phyloP scores from a whole-genome alignment of 1,140 invertebrate genomes.

The Agrilus planipennis region DNA sequence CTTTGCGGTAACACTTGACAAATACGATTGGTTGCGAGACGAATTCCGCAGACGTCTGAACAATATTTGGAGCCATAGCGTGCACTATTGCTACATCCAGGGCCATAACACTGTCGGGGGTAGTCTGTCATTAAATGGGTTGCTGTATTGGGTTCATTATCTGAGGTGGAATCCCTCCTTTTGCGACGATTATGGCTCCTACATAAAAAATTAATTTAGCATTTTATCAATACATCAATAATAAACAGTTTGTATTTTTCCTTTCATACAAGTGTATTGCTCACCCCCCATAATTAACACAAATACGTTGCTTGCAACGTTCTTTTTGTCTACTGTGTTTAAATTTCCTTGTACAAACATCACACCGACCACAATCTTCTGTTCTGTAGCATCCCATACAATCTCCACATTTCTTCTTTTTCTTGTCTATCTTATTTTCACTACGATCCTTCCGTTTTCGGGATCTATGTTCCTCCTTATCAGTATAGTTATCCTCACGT shows the following conservation, averaged over 20 bases:
- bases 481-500: conserved; percentile 32
- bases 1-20: conserved; percentile 78
- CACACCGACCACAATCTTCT: conserved; percentile 79
- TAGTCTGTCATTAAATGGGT: conserved; percentile 27
- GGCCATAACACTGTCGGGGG: conserved; percentile 82
- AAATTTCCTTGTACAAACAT: conserved; percentile 65
- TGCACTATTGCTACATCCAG: conserved; percentile 68
- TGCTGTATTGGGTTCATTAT: conserved; percentile 23
- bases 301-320: conserved; percentile 50
- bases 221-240: background rate
- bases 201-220: background rate
- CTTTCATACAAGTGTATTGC: conserved; percentile 3
- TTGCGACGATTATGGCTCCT: conserved; percentile 21
- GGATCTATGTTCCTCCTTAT: conserved; percentile 38
- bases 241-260: background rate
- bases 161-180: conserved; percentile 28
- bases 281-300: conserved; percentile 35
- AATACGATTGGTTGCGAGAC: conserved; percentile 75
- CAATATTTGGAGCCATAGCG: conserved; percentile 88
- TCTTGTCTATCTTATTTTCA: conserved; percentile 29
- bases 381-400: conserved; percentile 68
- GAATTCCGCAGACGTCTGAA: conserved; percentile 84
- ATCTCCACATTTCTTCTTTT: conserved; percentile 59
- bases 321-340: conserved; percentile 66
- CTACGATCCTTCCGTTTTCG: conserved; percentile 36